Evolutionary conservation across 2,113 vertebrate species (phyloP), one percentile per base, ranked within the genome.

Genomic region (Forbesichthys papilliferus): DNA sequence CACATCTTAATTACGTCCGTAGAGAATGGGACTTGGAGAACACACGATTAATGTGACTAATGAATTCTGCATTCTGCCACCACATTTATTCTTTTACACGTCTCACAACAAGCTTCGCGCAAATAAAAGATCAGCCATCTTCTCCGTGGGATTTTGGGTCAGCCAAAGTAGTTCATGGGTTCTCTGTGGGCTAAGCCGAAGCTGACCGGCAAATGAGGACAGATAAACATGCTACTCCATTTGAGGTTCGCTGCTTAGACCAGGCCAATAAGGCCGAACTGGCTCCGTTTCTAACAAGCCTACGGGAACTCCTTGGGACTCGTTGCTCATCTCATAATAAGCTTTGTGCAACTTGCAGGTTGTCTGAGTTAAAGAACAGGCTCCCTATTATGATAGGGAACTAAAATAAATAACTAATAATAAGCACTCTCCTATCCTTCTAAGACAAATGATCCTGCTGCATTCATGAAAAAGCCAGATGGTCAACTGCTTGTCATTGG

Each of bases 1-100:
- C 86, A 88, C 83, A 71, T 89, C 74, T 81, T 92, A 91, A 91
- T 92, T 87, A 88, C 71, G 75, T 86, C 88, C 84, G 51, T 64
- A 71, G 91, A 85, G 87, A 88, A 85, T 85, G 87, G 36, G 73
- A 84, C 74, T 88, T 78, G 83, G 84, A 87, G 80, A 87, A 86
- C 81, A 86, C 82, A 86, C 83, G 82, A 86, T 91, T 88, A 86
- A 84, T 88, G 74, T 77, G 74, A 66, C 61, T 88, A 89, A 89
- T 91, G 87, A 89, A 90, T 88, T 88, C 87, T 78, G 71, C 68
- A 66, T 78, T 89, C 86, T 83, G 87, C 83, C 79, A 73, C 84
- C 59, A 56, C 54, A 55, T 54, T 68, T 63, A 62, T 13, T 51
- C 79, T 57, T 76, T 74, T 73, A 34, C 60, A 72, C 34, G 16